A percentile compares a stretch with the other conserved stretches of the same genome.
Evolutionary conservation across 1,140 invertebrate species (phyloP).

Genomic region (Drosophila bifasciata): DNA sequence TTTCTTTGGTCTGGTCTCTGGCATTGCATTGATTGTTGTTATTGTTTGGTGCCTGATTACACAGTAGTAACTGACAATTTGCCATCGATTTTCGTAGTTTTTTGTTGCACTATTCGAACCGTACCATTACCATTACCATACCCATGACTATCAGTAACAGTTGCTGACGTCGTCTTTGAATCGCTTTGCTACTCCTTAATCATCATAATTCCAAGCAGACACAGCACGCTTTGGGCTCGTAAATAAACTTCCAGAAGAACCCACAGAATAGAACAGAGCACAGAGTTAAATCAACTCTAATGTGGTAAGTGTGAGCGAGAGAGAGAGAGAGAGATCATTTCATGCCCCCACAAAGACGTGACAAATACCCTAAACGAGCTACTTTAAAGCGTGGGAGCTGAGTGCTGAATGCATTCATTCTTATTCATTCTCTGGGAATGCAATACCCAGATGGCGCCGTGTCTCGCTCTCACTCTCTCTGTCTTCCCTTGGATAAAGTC

Average conservation of each 20-base stretch:
- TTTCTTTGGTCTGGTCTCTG: slow-evolving; percentile 30
- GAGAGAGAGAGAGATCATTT: slow-evolving; percentile 14
- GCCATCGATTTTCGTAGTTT: slow-evolving; percentile 47
- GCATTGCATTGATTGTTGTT: slow-evolving; percentile 45
- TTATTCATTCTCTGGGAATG: slow-evolving; percentile 57
- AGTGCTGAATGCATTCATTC: slow-evolving; percentile 36
- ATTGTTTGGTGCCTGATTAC: slow-evolving; percentile 59
- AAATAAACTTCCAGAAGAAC: slow-evolving; percentile 51
- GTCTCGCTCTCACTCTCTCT: slow-evolving; percentile 11
- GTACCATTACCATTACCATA: too few relatives aligned
- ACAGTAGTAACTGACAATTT: slow-evolving; percentile 80
- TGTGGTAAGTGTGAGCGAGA: background rate
- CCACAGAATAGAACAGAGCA: background rate
- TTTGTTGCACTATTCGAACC: slow-evolving; percentile 26
- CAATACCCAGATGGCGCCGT: slow-evolving; percentile 57
- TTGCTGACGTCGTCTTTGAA: background rate
- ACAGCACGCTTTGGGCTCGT: slow-evolving; percentile 61
- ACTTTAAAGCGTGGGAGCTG: slow-evolving; percentile 73
- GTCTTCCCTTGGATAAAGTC: slow-evolving; percentile 48
- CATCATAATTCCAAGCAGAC: slow-evolving; percentile 62
- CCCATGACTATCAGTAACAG: slow-evolving; percentile 5
- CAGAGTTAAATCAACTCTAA: slow-evolving; percentile 30
- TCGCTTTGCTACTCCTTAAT: background rate
- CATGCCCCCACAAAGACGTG: slow-evolving; percentile 66
- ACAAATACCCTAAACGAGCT: slow-evolving; percentile 78